Evolutionary conservation across 2,797 vertebrate species (phyloP).

Genomic region (Sarcoramphus papa): DNA sequence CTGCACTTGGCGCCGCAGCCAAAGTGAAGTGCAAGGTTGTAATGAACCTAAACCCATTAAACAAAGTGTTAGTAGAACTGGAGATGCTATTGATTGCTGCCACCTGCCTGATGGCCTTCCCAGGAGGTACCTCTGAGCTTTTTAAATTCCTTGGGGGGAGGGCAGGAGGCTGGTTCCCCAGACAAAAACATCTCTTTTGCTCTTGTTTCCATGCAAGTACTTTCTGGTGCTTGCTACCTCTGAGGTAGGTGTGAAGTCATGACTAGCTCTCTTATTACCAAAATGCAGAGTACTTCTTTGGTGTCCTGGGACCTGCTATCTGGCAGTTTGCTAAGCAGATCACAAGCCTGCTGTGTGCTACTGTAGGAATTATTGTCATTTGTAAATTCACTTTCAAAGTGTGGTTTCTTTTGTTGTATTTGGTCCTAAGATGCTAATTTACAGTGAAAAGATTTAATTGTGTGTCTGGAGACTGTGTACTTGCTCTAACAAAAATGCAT

Average conservation of each 20-base stretch:
- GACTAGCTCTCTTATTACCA: not conserved
- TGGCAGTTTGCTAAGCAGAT: not conserved
- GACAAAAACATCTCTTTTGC: fast-evolving
- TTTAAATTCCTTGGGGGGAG: not conserved
- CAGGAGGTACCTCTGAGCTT: not conserved
- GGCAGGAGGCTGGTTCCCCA: fast-evolving
- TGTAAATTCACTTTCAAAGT: not conserved
- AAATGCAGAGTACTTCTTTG: not conserved
- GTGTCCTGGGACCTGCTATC: not conserved
- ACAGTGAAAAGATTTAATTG: not conserved
- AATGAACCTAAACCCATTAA: not conserved
- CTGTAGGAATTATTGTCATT: not conserved
- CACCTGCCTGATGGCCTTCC: not conserved
- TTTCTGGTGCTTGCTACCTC: not conserved
- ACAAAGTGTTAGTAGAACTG: not conserved
- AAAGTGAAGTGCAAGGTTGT: not conserved
- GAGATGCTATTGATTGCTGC: not conserved
- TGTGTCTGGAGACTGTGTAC: not conserved
- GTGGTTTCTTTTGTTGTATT: not conserved
- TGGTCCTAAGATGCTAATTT: not conserved
- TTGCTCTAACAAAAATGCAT: not conserved
- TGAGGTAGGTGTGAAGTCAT: not conserved
- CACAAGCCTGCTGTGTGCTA: not conserved
- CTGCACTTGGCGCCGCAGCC: not conserved
- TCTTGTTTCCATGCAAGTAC: fast-evolving